Conservation (phyloP, 2,888 invertebrate genomes). For the Microplitis manilae region DNA sequence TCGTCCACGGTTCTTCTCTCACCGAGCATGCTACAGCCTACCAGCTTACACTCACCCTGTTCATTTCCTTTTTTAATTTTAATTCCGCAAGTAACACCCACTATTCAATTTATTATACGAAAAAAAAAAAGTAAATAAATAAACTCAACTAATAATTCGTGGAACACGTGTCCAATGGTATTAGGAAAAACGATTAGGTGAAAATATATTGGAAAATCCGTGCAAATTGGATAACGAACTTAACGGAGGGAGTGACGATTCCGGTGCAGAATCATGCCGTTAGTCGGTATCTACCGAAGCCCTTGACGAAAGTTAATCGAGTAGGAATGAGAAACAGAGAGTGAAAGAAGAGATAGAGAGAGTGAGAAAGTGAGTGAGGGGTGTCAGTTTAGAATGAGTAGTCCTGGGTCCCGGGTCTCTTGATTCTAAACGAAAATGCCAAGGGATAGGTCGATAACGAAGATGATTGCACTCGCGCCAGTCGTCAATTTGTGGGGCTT, state of each 20-base stretch:
- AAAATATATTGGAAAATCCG: conserved; percentile 48
- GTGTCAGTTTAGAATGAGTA: conserved; percentile 31
- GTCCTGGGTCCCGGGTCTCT: background rate
- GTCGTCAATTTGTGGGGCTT: conserved; percentile 59
- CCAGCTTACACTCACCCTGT: conserved; percentile 3
- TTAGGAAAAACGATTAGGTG: background rate
- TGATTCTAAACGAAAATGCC: conserved; percentile 47
- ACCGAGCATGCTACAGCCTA: conserved; percentile 13
- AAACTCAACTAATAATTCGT: background rate
- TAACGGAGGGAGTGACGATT: conserved; percentile 9
- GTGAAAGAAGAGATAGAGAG: background rate
- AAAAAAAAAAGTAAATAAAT: background rate
- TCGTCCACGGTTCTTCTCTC: conserved; percentile 30
- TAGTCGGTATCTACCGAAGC: background rate
- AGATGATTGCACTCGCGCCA: conserved; percentile 62
- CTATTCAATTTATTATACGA: conserved; percentile 58
- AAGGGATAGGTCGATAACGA: conserved; percentile 60
- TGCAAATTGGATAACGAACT: conserved; percentile 34
- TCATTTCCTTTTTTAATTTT: conserved; percentile 9
- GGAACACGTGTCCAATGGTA: background rate
- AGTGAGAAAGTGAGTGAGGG: conserved; percentile 23
- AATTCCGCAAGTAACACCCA: background rate
- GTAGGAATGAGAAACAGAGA: conserved; percentile 4
- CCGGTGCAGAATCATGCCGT: conserved; percentile 1
- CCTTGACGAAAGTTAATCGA: conserved; percentile 28